phyloP scores from a whole-genome alignment of 2,113 vertebrate genomes.

The Dicaeum eximium region DNA sequence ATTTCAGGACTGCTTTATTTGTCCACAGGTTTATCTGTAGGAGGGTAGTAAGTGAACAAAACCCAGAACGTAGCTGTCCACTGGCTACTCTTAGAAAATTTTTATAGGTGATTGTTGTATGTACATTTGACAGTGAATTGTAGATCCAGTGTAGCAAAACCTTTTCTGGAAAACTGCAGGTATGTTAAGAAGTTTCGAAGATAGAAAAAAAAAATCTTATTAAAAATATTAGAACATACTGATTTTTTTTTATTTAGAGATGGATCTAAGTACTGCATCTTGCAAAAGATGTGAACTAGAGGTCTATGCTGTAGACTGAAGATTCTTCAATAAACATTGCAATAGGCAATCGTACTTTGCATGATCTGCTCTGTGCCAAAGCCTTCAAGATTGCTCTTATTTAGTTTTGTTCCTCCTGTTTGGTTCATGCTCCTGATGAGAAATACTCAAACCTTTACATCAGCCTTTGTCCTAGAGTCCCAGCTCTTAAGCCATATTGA shows the following conservation, averaged over 20 bases:
- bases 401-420: not conserved
- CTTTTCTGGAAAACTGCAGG: not conserved
- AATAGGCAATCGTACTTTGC: not conserved
- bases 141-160: not conserved
- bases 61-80: not conserved
- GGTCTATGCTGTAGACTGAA: not conserved
- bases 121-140: not conserved
- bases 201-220: not conserved
- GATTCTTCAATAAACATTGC: not conserved
- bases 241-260: not conserved
- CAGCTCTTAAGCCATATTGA: not conserved
- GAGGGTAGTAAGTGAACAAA: not conserved
- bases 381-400: not conserved
- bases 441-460: not conserved
- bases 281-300: not conserved
- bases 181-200: not conserved
- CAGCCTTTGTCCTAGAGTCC: not conserved
- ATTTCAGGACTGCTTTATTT: not conserved
- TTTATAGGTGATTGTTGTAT: not conserved
- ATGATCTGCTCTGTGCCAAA: not conserved
- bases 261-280: not conserved
- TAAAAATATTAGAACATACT: not conserved
- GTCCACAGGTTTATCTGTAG: not conserved
- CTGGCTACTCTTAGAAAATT: not conserved
- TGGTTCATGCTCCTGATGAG: not conserved